Conservation (phyloP, 2,113 vertebrate species). For the Cairina moschata region DNA sequence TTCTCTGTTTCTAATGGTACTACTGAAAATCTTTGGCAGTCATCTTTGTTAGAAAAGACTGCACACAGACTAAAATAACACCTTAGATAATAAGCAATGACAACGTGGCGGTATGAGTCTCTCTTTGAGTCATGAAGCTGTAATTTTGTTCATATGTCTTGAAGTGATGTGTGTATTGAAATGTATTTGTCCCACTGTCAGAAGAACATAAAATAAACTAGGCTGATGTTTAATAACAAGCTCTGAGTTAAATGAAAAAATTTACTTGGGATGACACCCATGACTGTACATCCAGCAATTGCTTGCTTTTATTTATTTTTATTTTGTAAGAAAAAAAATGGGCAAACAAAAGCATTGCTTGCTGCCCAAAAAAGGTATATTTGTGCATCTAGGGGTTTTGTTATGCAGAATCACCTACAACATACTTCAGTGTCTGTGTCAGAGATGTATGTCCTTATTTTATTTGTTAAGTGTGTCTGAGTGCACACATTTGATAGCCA, state of each 20-base stretch:
- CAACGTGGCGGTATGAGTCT: fast-evolving
- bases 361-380: not conserved
- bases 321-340: not conserved
- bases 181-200: not conserved
- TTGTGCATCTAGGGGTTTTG: not conserved
- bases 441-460: not conserved
- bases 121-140: not conserved
- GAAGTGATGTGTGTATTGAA: not conserved
- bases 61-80: not conserved
- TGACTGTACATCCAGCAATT: not conserved
- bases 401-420: not conserved
- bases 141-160: not conserved
- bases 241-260: not conserved
- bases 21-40: not conserved
- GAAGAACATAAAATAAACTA: not conserved
- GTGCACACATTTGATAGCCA: not conserved
- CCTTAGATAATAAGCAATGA: not conserved
- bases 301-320: not conserved
- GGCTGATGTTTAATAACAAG: not conserved
- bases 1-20: not conserved
- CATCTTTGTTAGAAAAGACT: fast-evolving
- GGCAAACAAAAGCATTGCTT: not conserved
- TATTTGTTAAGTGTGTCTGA: not conserved
- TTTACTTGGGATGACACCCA: not conserved
- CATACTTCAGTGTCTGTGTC: not conserved